Base-by-base conservation (phyloP, 1,140 invertebrate species). In the Teleogryllus occipitalis region DNA sequence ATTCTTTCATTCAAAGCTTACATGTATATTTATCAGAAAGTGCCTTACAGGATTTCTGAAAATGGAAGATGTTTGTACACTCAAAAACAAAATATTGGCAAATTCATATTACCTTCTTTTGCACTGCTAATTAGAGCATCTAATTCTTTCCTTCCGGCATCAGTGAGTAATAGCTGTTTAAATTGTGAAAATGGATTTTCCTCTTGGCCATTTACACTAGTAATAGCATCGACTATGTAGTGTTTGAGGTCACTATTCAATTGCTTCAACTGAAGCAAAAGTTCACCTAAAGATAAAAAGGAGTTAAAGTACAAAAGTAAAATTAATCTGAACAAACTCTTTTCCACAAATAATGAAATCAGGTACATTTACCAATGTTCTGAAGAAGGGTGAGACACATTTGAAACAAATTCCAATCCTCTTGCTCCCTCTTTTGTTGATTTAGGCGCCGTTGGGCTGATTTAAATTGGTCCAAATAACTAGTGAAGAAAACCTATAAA, bases 361-460 rank as follows among this genome's bases (percentile, higher is more conserved):
- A 48, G 12, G 8, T 65, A 80, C 75, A 82, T 82, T 82, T 84
- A 91, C 91, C 90, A 82, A 91, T 89, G 81, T 89, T 91, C 83
- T 94, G 92, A 84, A 94, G 87, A 27, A 93, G 85, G 0, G 89
- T 91, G 80, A 93, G 87, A 82, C 91, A 92, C 81, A 91, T 90
- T 84, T 93, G 92, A 81, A 93, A 89, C 39, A 92, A 86, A 80
- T 89, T 90, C 92, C 92, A 91, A 84, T 93, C 90, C 83, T 93
- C 89, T 74, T 90, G 88, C 80, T 88, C 87, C 8, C 86, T 85
- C 84, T 87, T 88, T 54, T 85, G 86, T 22, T 89, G 85, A 14
- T 90, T 88, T 7, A 92, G 85, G 84, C 90, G 88, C 27, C 88
- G 83, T 74, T 91, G 85, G 7, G 81, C 77, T 12, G 22, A 22